Evolutionary conservation across 2,888 invertebrate species (phyloP).

Genomic region (Meliscaeva auricollis): DNA sequence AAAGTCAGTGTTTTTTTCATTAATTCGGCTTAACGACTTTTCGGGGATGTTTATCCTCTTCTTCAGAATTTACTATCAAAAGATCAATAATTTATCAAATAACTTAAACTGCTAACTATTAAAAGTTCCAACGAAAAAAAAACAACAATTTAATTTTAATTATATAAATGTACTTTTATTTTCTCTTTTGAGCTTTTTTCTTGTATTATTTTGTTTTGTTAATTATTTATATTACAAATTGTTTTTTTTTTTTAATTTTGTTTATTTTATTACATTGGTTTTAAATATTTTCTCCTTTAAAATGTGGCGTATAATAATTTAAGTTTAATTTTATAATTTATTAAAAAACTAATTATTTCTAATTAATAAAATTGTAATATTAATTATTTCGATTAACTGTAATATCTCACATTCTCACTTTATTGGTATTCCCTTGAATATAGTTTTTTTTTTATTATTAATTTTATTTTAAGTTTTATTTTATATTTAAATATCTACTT

Average conservation of each 20-base stretch:
- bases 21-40: no score
- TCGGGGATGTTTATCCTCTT: no score
- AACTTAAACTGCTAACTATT: no score
- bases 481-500: slow-evolving; percentile 49
- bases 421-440: slow-evolving; percentile 65
- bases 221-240: slow-evolving; percentile 67
- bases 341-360: slow-evolving; percentile 66
- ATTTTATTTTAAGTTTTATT: slow-evolving; percentile 14
- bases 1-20: no score
- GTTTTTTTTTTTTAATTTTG: slow-evolving; percentile 6
- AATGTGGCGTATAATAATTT: slow-evolving; percentile 65
- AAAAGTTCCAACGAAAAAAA: no score
- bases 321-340: slow-evolving; percentile 45
- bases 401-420: slow-evolving; percentile 72
- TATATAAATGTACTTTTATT: slow-evolving; percentile 72
- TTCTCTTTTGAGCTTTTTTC: slow-evolving; percentile 53
- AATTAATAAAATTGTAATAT: slow-evolving; percentile 71
- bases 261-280: slow-evolving; percentile 37
- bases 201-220: slow-evolving; percentile 46
- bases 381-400: slow-evolving; percentile 72
- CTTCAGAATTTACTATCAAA: no score
- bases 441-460: slow-evolving; percentile 35
- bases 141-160: slow-evolving; percentile 31
- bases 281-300: slow-evolving; percentile 36
- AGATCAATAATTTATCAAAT: no score